A percentile compares a stretch with the other conserved stretches of the same genome.
Evolutionary conservation across 2,888 invertebrate species (phyloP).

Genomic region (Leucophenga montana): DNA sequence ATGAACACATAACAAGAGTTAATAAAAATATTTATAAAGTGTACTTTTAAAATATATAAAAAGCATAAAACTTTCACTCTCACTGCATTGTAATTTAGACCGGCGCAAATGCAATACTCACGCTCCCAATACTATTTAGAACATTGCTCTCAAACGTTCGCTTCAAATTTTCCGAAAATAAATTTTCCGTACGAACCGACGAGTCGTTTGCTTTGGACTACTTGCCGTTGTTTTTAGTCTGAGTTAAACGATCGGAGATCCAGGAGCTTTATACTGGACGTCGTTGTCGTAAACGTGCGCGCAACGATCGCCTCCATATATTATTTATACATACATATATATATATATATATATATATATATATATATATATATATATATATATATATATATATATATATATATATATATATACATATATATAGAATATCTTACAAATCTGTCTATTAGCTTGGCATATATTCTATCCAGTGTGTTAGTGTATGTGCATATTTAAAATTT

Average conservation of each 20-base stretch:
- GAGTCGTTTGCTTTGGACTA: slow-evolving; percentile 50
- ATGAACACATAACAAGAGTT: slow-evolving; percentile 1
- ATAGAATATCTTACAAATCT: slow-evolving; percentile 10
- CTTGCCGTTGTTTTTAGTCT: slow-evolving; percentile 61
- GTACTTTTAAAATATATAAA: slow-evolving; percentile 5
- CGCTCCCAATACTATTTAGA: too few relatives aligned
- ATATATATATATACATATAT: too few relatives aligned
- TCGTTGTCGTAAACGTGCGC: slow-evolving; percentile 50
- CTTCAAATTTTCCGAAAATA: slow-evolving; percentile 28
- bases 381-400: slow-evolving; percentile 35
- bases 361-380: too few relatives aligned
- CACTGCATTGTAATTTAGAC: neutral
- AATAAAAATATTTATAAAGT: neutral
- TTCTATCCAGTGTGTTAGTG: neutral
- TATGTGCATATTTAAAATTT: slow-evolving; percentile 19
- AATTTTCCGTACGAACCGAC: slow-evolving; percentile 27
- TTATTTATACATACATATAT: slow-evolving; percentile 58
- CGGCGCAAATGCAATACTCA: slow-evolving; percentile 18
- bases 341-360: slow-evolving; percentile 22
- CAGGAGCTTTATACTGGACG: slow-evolving; percentile 70
- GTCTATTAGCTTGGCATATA: slow-evolving; percentile 19
- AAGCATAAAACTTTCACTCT: slow-evolving; percentile 27
- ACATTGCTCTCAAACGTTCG: slow-evolving; percentile 26
- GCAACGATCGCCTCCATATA: slow-evolving; percentile 58
- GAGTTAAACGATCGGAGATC: slow-evolving; percentile 73